Conservation (phyloP, 2,113 vertebrate genomes). For the Amphiprion ocellaris region DNA sequence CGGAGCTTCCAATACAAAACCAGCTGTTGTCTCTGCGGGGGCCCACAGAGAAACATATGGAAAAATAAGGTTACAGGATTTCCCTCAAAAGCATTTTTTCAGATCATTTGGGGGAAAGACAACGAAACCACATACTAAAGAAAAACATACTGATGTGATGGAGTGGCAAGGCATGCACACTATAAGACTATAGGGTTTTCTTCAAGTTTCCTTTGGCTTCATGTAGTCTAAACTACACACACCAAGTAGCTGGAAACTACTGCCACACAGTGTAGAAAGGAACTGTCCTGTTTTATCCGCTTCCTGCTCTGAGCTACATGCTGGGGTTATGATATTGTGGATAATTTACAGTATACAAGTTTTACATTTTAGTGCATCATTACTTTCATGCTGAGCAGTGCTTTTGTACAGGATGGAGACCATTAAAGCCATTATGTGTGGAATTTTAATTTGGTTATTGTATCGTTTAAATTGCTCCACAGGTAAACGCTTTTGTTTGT, state of each 20-base stretch:
- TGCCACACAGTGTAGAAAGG: slow-evolving; percentile 23
- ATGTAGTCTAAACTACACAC: slow-evolving; percentile 58
- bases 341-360: slow-evolving; percentile 7
- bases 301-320: slow-evolving; percentile 42
- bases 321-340: slow-evolving; percentile 37
- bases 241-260: slow-evolving; percentile 47
- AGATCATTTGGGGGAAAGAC: slow-evolving; percentile 36
- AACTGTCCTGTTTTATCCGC: slow-evolving; percentile 15
- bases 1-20: slow-evolving; percentile 89
- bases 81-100: slow-evolving; percentile 41
- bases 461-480: neutral
- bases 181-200: slow-evolving; percentile 31
- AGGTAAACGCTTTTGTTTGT: neutral
- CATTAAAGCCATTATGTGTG: slow-evolving; percentile 6
- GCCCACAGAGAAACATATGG: slow-evolving; percentile 38
- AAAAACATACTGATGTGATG: slow-evolving; percentile 58
- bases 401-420: slow-evolving; percentile 3
- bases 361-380: slow-evolving; percentile 45
- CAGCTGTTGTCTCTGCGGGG: slow-evolving; percentile 64
- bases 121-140: slow-evolving; percentile 56
- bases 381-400: slow-evolving; percentile 43
- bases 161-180: slow-evolving; percentile 23
- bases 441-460: slow-evolving; percentile 30
- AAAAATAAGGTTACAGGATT: slow-evolving; percentile 46
- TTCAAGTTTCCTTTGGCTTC: slow-evolving; percentile 61